Evolutionary conservation across 2,797 vertebrate species (phyloP).

Genomic region (Sebastiscus tertius): DNA sequence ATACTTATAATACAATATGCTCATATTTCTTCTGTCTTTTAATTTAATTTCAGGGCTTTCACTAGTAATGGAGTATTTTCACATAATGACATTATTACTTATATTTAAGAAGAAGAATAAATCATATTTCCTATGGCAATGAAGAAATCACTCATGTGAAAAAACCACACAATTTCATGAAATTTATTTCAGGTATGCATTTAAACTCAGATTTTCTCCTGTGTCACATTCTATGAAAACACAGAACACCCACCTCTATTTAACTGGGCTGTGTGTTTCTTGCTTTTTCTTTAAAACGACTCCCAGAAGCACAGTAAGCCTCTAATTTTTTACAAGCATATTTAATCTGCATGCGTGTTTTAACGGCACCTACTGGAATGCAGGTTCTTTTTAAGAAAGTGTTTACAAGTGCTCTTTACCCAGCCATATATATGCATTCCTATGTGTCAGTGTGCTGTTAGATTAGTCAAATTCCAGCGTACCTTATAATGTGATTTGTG

Average conservation of each 20-base stretch:
- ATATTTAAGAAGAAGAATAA: background rate
- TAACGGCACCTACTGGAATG: slow-evolving; percentile 28
- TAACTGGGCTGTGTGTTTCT: background rate
- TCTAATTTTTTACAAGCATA: slow-evolving; percentile 36
- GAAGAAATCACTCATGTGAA: background rate
- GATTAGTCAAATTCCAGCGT: slow-evolving; percentile 43
- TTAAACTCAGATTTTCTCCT: slow-evolving; percentile 7
- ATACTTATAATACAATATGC: background rate
- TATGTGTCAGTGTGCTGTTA: background rate
- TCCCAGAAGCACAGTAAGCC: slow-evolving; percentile 19
- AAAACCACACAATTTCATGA: background rate
- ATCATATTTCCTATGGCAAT: background rate
- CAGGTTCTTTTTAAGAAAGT: slow-evolving; percentile 10
- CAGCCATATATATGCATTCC: slow-evolving; percentile 30
- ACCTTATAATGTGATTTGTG: slow-evolving; percentile 17
- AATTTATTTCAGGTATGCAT: slow-evolving; percentile 10
- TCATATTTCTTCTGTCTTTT: background rate
- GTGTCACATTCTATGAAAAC: background rate
- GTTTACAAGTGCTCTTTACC: slow-evolving; percentile 6
- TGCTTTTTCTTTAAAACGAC: slow-evolving; percentile 15
- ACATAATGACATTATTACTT: background rate
- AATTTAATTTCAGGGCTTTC: background rate
- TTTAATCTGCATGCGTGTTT: slow-evolving; percentile 31
- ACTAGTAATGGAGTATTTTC: background rate
- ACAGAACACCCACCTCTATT: background rate